Evolutionary conservation across 2,113 vertebrate species (phyloP).

Genomic region (Saguinus midas): DNA sequence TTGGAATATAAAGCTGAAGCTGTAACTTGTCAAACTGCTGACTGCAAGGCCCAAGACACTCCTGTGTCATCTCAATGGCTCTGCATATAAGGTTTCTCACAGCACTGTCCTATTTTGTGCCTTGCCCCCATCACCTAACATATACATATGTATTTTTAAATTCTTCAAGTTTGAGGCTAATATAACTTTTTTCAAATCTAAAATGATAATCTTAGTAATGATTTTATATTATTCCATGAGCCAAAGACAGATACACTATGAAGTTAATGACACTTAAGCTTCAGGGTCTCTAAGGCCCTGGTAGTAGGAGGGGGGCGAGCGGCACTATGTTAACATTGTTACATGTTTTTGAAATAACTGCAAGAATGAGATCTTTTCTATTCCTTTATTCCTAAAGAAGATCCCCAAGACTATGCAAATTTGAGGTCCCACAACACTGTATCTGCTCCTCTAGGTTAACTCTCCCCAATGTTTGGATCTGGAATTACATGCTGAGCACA

Average conservation of each 20-base stretch:
- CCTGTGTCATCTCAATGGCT: constrained; percentile 1
- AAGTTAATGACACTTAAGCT: neutral
- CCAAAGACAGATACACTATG: neutral
- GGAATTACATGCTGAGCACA: constrained; percentile 25
- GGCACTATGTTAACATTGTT: neutral
- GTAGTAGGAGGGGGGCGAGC: neutral
- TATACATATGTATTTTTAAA: constrained; percentile 23
- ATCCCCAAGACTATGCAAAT: neutral
- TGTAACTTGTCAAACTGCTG: neutral
- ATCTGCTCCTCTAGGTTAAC: neutral
- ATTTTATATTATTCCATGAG: constrained; percentile 51
- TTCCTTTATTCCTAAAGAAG: neutral
- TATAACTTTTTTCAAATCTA: constrained; percentile 53
- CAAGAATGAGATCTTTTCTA: neutral
- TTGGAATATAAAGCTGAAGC: neutral
- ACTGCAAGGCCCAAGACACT: neutral
- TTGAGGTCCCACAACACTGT: neutral
- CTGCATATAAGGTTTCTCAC: neutral
- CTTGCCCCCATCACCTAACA: constrained; percentile 38
- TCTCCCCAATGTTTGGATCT: constrained; percentile 42
- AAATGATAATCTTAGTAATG: constrained; percentile 71
- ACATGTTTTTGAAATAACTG: neutral
- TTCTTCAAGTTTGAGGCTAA: constrained; percentile 57
- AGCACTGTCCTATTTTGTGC: constrained; percentile 39
- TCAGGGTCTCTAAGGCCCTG: neutral